These are phyloP conservation scores for Tapirus terrestris DNA, from an alignment of 2,113 vertebrate genomes.

Conservation along the genomic window DNA sequence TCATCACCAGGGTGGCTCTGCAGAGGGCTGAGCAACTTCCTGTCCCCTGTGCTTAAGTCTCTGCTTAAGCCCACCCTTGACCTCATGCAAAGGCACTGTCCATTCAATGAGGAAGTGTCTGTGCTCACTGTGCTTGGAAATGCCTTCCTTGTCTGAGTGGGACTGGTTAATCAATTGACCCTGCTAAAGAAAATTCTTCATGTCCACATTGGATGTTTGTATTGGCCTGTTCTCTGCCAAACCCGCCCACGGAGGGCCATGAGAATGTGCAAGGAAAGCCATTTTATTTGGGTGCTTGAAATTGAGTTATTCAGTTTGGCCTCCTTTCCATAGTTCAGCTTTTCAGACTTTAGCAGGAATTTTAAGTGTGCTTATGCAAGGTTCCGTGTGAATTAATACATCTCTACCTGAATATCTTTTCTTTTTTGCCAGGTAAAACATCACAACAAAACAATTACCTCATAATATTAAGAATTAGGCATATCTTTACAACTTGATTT, in stretches of 20 bases:
- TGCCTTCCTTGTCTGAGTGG: constrained; percentile 56
- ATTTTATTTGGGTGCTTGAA: constrained; percentile 56
- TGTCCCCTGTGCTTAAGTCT: background rate
- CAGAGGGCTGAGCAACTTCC: background rate
- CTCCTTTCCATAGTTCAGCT: constrained; percentile 7
- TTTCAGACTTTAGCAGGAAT: constrained; percentile 62
- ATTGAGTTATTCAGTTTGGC: constrained; percentile 15
- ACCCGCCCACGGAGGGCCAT: background rate
- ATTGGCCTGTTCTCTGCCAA: constrained; percentile 56
- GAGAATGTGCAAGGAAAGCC: constrained; percentile 41
- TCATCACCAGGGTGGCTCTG: background rate
- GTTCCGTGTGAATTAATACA: background rate
- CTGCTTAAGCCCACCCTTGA: background rate
- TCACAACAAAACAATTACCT: fast-evolving
- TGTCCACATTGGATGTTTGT: background rate
- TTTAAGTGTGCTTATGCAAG: background rate
- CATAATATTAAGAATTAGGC: background rate
- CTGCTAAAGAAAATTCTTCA: constrained; percentile 68
- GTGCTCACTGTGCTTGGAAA: constrained; percentile 58
- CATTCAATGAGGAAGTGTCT: background rate
- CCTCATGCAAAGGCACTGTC: background rate
- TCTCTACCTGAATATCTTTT: background rate
- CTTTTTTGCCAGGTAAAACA: background rate
- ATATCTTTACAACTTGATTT: background rate
- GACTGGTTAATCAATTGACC: constrained; percentile 58